These are phyloP conservation scores for Phrynocephalus guinanensis DNA, from an alignment of 2,797 vertebrate genomes.

Conservation along the genomic window DNA sequence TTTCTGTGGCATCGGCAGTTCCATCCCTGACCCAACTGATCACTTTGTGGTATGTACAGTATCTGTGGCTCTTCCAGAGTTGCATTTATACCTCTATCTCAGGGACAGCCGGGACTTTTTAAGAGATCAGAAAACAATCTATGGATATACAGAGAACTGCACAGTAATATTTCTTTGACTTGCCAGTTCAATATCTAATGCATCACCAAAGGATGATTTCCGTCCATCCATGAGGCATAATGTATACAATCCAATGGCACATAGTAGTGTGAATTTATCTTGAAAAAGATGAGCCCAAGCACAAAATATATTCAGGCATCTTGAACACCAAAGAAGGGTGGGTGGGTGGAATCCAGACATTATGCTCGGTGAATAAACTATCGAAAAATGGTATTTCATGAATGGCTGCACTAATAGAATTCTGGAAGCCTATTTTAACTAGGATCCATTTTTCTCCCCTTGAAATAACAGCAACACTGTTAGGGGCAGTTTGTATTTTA, in stretches of 20 bases:
- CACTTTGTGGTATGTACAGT: background rate
- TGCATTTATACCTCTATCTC: background rate
- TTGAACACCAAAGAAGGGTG: conserved; percentile 22
- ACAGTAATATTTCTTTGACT: conserved; percentile 12
- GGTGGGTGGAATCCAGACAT: conserved; percentile 12
- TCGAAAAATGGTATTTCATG: conserved; percentile 25
- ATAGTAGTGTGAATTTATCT: conserved; percentile 40
- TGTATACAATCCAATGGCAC: conserved; percentile 22
- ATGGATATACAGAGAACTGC: background rate
- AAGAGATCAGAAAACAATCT: background rate
- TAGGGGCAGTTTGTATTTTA: conserved; percentile 43
- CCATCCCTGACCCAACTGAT: background rate
- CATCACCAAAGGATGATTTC: background rate
- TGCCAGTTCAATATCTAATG: background rate
- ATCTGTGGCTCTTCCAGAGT: background rate
- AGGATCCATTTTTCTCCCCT: conserved; percentile 23
- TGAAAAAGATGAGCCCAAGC: conserved; percentile 35
- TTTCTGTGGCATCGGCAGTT: background rate
- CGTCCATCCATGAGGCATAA: background rate
- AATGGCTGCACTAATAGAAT: conserved; percentile 38
- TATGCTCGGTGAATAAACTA: conserved; percentile 37
- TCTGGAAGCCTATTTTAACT: conserved; percentile 44
- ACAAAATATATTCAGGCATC: conserved; percentile 50
- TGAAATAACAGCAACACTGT: background rate
- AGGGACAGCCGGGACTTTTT: background rate